These are phyloP conservation scores for Harlomillsia oculata DNA, from an alignment of 1,140 invertebrate genomes.

Conservation along the genomic window DNA sequence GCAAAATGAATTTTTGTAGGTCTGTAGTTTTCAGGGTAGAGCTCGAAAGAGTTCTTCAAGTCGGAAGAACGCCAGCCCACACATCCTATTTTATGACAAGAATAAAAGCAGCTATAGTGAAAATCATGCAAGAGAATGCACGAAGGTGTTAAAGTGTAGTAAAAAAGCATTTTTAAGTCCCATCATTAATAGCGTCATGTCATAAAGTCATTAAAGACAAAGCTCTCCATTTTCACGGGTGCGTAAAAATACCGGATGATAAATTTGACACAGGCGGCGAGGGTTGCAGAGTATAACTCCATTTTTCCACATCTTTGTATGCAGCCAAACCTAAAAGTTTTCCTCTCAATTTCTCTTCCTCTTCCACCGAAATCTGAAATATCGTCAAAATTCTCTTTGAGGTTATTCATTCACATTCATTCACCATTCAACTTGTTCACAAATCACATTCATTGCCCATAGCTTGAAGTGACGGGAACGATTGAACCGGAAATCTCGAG, in stretches of 20 bases:
- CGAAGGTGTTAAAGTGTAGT: background rate
- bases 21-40: background rate
- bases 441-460: no score
- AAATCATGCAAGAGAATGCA: background rate
- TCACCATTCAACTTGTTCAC: no score
- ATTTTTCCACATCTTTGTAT: conserved; percentile 3
- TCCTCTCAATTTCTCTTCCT: background rate
- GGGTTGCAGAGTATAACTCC: background rate
- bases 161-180: background rate
- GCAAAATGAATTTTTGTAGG: conserved; percentile 20
- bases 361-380: no score
- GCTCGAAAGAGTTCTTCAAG: conserved; percentile 17
- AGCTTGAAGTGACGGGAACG: no score
- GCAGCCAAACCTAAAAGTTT: background rate
- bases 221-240: no score
- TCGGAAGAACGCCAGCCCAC: conserved; percentile 25
- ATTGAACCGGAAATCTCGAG: no score
- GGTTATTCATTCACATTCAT: no score
- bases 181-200: background rate
- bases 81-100: background rate
- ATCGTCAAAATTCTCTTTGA: no score
- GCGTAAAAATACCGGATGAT: conserved; percentile 4
- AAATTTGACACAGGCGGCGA: conserved; percentile 8
- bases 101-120: background rate
- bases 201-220: background rate